Evolutionary conservation across 1,140 invertebrate genomes (phyloP).

Genomic region (Ips nitidus): DNA sequence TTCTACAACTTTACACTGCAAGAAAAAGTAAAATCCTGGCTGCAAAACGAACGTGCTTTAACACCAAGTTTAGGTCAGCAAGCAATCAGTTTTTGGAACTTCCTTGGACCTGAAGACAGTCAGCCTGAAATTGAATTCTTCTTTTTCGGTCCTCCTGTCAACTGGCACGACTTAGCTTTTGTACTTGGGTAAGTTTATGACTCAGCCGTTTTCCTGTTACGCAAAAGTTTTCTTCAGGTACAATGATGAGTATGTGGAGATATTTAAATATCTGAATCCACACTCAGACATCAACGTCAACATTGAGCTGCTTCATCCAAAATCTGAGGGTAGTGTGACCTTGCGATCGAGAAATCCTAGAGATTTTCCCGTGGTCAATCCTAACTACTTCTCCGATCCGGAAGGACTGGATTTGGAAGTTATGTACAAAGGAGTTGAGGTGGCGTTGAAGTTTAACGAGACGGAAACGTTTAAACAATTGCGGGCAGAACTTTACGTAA

Average conservation of each 20-base stretch:
- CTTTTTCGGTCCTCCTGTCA: slow-evolving; percentile 20
- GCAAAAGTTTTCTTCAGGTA: slow-evolving; percentile 1
- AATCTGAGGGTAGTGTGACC: slow-evolving; percentile 69
- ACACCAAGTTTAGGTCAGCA: slow-evolving; percentile 23
- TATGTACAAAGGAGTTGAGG: slow-evolving; percentile 62
- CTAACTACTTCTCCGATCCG: slow-evolving; percentile 70
- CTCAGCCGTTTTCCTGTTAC: neutral
- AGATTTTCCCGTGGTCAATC: slow-evolving; percentile 73
- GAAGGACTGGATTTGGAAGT: slow-evolving; percentile 63
- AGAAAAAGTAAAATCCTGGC: slow-evolving; percentile 12
- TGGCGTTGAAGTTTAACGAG: slow-evolving; percentile 59
- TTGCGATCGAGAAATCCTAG: slow-evolving; percentile 68
- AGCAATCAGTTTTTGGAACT: slow-evolving; percentile 19
- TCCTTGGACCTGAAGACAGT: slow-evolving; percentile 5
- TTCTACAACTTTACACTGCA: slow-evolving; percentile 10
- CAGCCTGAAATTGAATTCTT: slow-evolving; percentile 26
- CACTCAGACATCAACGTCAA: slow-evolving; percentile 5
- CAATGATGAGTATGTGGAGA: slow-evolving; percentile 14
- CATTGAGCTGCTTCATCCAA: slow-evolving; percentile 63
- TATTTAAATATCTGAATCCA: slow-evolving; percentile 1
- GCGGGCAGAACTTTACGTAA: slow-evolving; percentile 46
- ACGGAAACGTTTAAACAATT: slow-evolving; percentile 62
- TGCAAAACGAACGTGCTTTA: slow-evolving; percentile 10
- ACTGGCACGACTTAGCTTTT: slow-evolving; percentile 3
- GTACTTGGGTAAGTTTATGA: slow-evolving; percentile 7